Evolutionary conservation across 1,140 invertebrate species (phyloP), one percentile per base, ranked within the genome.

Genomic region (Aradophagus sp.): DNA sequence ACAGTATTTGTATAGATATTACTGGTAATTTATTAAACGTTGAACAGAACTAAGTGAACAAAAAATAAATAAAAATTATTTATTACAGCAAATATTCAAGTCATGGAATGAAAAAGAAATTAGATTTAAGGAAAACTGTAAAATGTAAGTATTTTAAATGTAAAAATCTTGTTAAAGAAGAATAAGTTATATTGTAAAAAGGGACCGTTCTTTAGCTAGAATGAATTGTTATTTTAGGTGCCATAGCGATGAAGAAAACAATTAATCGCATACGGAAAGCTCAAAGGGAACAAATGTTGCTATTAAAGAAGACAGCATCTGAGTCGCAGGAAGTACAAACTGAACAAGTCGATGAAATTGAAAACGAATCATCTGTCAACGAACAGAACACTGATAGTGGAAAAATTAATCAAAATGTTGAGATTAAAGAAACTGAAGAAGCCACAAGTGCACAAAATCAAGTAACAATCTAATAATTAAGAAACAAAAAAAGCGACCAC

Each of bases 401-500:
- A 8, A 23, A 23, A 23, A 23, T 23, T 8, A 23, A 23, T 23
- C 20, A 45, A 15, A 29, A 29, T 23, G 15, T 13, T 7, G 38
- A 58, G 44, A 34, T 14, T 39, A 2, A 2, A 5, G 31, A 48
- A 17, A n/a, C 15, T 5, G 6, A 19, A 17, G 16, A 2, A 17
- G 12, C 10, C 31, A 13, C 17, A 41, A 13, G 5, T 14, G 11
- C 2, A 11, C 16, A n/a, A 44, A 20, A 44, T 29, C 0, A 14
- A 73, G 50, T 12, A 76, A 6, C 8, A 5, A 23, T 23, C 20
- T 76, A 72, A 77, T 63, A 80, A 59, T 38, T 38, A 68, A 34
- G 38, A 58, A 58, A 27, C 42, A 2, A 44, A 47, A 47, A 13
- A 47, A 38, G 23, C 34, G 32, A 38, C 32, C 12, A 55, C 16